A percentile compares a stretch with the other conserved stretches of the same genome.
phyloP scores from a whole-genome alignment of 2,888 invertebrate species.

The Acheta domesticus region DNA sequence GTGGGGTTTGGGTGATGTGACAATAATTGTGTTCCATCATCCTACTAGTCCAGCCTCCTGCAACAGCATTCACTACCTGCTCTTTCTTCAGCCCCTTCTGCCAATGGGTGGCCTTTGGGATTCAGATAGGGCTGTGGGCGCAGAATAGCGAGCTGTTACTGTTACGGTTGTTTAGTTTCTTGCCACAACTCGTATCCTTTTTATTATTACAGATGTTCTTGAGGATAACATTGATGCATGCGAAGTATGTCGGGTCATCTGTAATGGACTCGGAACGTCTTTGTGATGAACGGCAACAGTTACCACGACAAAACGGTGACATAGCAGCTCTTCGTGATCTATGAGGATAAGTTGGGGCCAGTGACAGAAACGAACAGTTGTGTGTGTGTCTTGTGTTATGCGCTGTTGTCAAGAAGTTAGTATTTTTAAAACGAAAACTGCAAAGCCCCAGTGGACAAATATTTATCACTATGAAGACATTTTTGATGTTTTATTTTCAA shows the following conservation, averaged over 20 bases:
- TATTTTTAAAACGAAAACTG: background rate
- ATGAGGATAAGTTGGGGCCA: slow-evolving; percentile 20
- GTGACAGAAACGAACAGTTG: slow-evolving; percentile 18
- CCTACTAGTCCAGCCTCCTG: no score
- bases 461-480: slow-evolving; percentile 4
- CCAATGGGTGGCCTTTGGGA: background rate
- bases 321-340: slow-evolving; percentile 61
- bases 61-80: no score
- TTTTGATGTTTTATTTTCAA: background rate
- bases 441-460: background rate
- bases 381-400: slow-evolving; percentile 19
- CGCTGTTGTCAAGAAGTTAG: background rate
- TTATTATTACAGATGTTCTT: slow-evolving; percentile 79
- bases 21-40: no score
- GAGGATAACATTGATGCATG: slow-evolving; percentile 98
- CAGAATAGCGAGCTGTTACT: slow-evolving; percentile 7
- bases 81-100: background rate
- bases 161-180: slow-evolving; percentile 18
- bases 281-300: slow-evolving; percentile 66
- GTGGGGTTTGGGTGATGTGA: no score
- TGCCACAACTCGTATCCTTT: slow-evolving; percentile 18
- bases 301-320: slow-evolving; percentile 62
- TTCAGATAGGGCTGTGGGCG: background rate
- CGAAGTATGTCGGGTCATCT: slow-evolving; percentile 93
- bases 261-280: slow-evolving; percentile 91